A percentile compares a stretch with the other conserved stretches of the same genome.
phyloP scores from a whole-genome alignment of 2,113 vertebrate genomes.

The Rynchops niger region DNA sequence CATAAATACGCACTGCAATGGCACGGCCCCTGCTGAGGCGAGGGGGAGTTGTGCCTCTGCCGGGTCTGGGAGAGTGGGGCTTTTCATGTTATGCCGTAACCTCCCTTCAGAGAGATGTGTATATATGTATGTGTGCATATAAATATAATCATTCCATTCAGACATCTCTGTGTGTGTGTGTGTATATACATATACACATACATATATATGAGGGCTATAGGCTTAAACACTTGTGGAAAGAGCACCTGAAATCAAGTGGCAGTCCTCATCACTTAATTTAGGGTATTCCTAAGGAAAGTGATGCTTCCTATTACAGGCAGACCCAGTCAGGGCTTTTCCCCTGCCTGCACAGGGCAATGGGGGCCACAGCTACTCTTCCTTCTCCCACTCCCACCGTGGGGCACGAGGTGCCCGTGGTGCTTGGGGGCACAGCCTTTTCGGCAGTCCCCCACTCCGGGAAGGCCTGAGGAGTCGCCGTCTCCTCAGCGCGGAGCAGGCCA shows the following conservation, averaged over 20 bases:
- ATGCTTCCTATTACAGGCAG: not conserved
- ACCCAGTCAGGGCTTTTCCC: not conserved
- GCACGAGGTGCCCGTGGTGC: accelerated
- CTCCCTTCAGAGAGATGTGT: not conserved
- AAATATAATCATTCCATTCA: not conserved
- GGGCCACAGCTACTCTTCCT: not conserved
- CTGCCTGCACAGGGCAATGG: not conserved
- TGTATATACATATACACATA: not conserved
- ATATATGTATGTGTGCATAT: accelerated
- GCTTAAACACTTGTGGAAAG: not conserved
- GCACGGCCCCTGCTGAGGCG: not conserved
- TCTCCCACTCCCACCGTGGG: accelerated
- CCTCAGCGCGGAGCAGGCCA: accelerated
- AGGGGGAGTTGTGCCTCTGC: not conserved
- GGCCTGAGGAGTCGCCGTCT: accelerated
- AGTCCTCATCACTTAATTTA: not conserved
- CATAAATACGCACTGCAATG: not conserved
- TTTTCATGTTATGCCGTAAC: not conserved
- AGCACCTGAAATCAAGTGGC: not conserved
- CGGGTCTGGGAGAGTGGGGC: not conserved
- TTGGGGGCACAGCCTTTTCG: accelerated
- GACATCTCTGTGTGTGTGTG: not conserved
- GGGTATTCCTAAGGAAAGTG: not conserved
- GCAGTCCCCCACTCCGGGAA: accelerated
- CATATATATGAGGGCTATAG: not conserved